Conservation (phyloP, 2,113 vertebrate genomes). For the Zeus faber region DNA sequence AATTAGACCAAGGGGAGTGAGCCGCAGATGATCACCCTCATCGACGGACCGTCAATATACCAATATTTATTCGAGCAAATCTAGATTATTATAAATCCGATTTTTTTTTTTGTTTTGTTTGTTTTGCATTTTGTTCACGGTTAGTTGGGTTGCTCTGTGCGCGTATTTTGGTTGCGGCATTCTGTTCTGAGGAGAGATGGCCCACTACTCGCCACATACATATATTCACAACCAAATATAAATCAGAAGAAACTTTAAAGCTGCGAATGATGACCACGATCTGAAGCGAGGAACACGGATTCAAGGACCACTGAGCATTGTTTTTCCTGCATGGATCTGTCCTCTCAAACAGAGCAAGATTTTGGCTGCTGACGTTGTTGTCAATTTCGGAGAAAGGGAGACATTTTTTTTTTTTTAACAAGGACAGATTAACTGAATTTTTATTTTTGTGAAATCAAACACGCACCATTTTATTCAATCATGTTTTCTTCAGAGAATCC, state of each 20-base stretch:
- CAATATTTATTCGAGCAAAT: no score
- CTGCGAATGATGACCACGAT: conserved; percentile 51
- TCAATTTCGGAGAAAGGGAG: conserved; percentile 31
- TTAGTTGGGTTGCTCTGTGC: conserved; percentile 34
- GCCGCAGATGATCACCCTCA: conserved; percentile 29
- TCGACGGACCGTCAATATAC: conserved; percentile 10
- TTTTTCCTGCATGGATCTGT: conserved; percentile 46
- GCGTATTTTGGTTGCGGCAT: conserved; percentile 52
- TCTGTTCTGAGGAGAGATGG: conserved; percentile 29
- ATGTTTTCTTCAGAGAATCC: conserved; percentile 82
- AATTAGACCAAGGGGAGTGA: conserved; percentile 68
- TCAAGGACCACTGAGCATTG: conserved; percentile 36
- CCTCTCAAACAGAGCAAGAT: conserved; percentile 39
- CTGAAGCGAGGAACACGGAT: conserved; percentile 51
- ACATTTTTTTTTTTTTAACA: conserved; percentile 18
- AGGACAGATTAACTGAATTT: no score
- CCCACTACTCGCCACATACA: conserved; percentile 18
- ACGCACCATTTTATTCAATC: conserved; percentile 39
- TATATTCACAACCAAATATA: conserved; percentile 11
- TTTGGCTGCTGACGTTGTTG: conserved; percentile 51
- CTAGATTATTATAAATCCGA: no score
- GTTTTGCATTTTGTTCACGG: conserved; percentile 51
- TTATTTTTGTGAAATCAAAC: conserved; percentile 29
- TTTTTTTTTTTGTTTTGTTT: conserved; percentile 31
- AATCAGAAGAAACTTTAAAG: conserved; percentile 9